Percentiles rank a stretch among this genome's conserved stretches.
Evolutionary conservation across 2,797 vertebrate species (phyloP).

Genomic region (Adelosebastes latens): DNA sequence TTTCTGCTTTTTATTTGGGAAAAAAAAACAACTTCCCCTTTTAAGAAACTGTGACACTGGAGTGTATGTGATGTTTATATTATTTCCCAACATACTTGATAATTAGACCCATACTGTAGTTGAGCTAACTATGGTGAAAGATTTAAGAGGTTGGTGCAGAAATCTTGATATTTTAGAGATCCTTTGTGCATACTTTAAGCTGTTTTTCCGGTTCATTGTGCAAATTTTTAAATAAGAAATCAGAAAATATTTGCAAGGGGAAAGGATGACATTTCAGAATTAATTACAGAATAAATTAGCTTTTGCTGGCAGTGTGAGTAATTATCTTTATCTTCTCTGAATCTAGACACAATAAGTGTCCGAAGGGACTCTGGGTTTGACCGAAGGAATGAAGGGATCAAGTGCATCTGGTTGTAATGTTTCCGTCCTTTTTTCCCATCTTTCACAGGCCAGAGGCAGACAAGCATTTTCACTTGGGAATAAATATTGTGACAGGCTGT

Average conservation of each 20-base stretch:
- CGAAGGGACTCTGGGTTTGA: constrained; percentile 43
- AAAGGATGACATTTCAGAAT: constrained; percentile 73
- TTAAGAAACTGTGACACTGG: neutral
- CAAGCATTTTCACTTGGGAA: constrained; percentile 33
- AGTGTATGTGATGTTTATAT: neutral
- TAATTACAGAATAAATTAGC: constrained; percentile 78
- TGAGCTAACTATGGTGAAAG: constrained; percentile 1
- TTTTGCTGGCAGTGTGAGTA: constrained; percentile 49
- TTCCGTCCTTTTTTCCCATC: constrained; percentile 14
- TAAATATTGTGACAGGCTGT: constrained; percentile 54
- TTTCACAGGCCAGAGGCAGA: constrained; percentile 40
- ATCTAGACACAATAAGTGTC: constrained; percentile 54
- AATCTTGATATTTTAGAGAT: constrained; percentile 3
- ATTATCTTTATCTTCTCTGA: constrained; percentile 57
- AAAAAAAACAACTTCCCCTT: too few relatives aligned
- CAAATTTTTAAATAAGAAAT: constrained; percentile 52
- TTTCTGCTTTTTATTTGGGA: neutral
- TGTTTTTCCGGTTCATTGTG: constrained; percentile 32
- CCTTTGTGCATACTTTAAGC: neutral
- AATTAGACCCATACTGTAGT: neutral
- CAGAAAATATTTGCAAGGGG: constrained; percentile 57
- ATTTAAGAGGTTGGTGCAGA: constrained; percentile 6
- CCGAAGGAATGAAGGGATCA: constrained; percentile 42
- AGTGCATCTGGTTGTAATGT: constrained; percentile 39
- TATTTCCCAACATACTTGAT: neutral